Conservation (phyloP, 2,888 invertebrate genomes). For the Erannis defoliaria region DNA sequence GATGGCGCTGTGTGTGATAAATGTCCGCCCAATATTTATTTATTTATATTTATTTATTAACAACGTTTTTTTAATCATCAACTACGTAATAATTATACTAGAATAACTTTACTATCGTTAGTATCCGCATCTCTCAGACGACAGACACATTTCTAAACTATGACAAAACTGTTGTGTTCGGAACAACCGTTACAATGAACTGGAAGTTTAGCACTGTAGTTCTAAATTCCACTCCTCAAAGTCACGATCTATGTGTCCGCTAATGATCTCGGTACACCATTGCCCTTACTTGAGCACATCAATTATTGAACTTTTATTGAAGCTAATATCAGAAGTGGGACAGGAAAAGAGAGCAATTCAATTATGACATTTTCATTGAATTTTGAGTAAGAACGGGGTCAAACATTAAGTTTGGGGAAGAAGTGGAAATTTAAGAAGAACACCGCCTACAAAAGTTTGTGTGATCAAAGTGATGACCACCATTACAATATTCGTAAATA, state of each 20-base stretch:
- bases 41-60: no score
- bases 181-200: constrained; percentile 33
- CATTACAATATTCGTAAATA: no score
- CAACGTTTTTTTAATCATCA: no score
- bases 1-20: no score
- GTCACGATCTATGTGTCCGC: constrained; percentile 31
- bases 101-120: no score
- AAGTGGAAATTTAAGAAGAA: background rate
- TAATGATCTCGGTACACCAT: constrained; percentile 22
- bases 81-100: no score
- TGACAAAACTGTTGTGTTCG: constrained; percentile 6
- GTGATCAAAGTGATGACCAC: no score
- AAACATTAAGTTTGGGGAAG: background rate
- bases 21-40: no score
- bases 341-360: constrained; percentile 10
- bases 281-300: constrained; percentile 1
- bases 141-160: constrained; percentile 13
- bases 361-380: background rate
- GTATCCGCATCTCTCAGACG: background rate
- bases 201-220: constrained; percentile 32
- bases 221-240: constrained; percentile 38
- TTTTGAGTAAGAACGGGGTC: background rate
- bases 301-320: constrained; percentile 16
- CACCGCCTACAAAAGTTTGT: background rate
- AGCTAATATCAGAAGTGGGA: constrained; percentile 12